Conservation (phyloP, 2,888 invertebrate species). For the Pollenia angustigena region DNA sequence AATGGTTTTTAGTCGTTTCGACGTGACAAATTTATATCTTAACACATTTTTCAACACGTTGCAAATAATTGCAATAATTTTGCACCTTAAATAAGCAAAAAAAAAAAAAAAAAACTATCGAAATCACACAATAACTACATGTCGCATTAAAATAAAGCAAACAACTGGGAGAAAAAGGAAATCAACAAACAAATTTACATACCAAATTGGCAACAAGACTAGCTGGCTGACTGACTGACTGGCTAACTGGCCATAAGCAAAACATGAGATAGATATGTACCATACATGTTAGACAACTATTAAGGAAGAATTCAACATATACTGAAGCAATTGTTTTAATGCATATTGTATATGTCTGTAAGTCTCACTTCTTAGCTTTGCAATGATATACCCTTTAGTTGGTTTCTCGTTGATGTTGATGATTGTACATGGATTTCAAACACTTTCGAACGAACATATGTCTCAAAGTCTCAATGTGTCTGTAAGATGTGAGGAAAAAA, state of each 20-base stretch:
- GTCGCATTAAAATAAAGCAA: constrained; percentile 68
- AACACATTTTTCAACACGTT: constrained; percentile 69
- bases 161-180: constrained; percentile 41
- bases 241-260: constrained; percentile 13
- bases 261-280: constrained; percentile 13
- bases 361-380: constrained; percentile 31
- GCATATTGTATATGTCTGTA: background rate
- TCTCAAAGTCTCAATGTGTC: background rate
- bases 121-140: constrained; percentile 63
- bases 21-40: constrained; percentile 73
- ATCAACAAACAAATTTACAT: constrained; percentile 58
- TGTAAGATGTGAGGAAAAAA: constrained; percentile 26
- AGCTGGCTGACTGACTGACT: constrained; percentile 34
- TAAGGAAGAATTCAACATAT: constrained; percentile 17
- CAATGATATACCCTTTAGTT: constrained; percentile 45
- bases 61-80: constrained; percentile 72
- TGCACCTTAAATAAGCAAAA: constrained; percentile 66
- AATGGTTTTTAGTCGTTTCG: constrained; percentile 43
- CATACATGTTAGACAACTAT: constrained; percentile 1
- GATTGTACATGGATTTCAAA: background rate
- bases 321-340: background rate
- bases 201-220: constrained; percentile 66
- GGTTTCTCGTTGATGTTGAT: constrained; percentile 16
- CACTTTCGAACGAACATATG: background rate
- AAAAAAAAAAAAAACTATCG: constrained; percentile 23